phyloP scores from a whole-genome alignment of 1,140 invertebrate species.

The Psix sp. region DNA sequence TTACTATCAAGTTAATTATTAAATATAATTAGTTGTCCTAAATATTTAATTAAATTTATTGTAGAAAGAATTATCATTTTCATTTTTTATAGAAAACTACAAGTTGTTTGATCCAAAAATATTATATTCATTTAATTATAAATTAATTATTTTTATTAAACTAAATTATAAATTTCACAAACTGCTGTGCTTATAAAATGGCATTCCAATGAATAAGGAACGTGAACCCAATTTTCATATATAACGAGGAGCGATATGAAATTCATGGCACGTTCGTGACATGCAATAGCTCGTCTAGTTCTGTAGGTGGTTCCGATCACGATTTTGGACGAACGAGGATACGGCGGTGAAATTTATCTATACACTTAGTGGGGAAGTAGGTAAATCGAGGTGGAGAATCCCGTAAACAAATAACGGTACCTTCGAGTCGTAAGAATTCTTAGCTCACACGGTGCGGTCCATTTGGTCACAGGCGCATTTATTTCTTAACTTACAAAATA shows the following conservation, averaged over 20 bases:
- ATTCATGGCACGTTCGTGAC: constrained; percentile 1
- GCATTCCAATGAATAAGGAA: no score
- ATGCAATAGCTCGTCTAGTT: constrained; percentile 13
- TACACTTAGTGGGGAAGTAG: constrained; percentile 53
- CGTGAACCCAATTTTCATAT: no score
- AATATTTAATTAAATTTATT: no score
- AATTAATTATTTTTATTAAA: no score
- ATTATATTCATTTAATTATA: no score
- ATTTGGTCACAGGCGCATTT: constrained; percentile 64
- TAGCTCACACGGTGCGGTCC: constrained; percentile 63
- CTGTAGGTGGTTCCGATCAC: constrained; percentile 36
- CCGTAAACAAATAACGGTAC: constrained; percentile 74
- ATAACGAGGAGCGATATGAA: neutral
- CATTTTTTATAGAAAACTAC: no score
- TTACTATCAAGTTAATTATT: no score
- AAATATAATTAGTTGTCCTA: no score
- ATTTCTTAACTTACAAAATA: constrained; percentile 7
- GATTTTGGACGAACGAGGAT: constrained; percentile 39
- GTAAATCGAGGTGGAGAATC: constrained; percentile 67
- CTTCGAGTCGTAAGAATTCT: constrained; percentile 72
- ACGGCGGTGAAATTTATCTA: constrained; percentile 50
- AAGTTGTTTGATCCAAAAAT: no score
- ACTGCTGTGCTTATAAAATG: no score
- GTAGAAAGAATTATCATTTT: no score
- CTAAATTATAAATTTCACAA: no score